These are phyloP conservation scores for Nicator chloris DNA, from an alignment of 2,113 vertebrate species.

Conservation along the genomic window DNA sequence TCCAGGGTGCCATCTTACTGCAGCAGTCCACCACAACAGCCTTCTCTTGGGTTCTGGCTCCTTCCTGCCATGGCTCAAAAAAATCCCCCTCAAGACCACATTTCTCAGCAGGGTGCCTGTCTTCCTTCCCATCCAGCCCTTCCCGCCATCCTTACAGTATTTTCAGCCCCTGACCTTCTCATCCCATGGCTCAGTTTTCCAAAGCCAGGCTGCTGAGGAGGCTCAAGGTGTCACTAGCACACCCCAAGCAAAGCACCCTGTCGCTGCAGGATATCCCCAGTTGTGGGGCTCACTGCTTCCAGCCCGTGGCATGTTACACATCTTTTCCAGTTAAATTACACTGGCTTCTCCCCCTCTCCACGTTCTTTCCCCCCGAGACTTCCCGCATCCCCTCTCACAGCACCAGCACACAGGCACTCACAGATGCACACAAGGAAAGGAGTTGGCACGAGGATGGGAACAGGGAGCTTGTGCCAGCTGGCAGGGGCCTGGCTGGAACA, in stretches of 20 bases:
- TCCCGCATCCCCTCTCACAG: accelerated
- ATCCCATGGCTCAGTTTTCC: accelerated
- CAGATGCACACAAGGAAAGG: accelerated
- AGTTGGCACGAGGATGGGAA: accelerated
- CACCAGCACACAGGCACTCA: accelerated
- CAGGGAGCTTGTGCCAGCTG: background rate
- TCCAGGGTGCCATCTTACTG: background rate
- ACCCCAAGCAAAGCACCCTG: background rate
- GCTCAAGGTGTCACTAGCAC: background rate
- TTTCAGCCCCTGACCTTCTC: background rate
- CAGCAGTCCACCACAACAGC: accelerated
- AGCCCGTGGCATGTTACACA: accelerated
- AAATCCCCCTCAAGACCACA: background rate
- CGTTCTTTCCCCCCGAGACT: accelerated
- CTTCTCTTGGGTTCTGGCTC: background rate
- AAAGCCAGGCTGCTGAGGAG: background rate
- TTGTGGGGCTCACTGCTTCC: accelerated
- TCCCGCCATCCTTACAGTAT: background rate
- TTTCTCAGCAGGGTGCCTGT: background rate
- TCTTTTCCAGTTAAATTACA: too few species aligned
- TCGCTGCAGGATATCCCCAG: accelerated
- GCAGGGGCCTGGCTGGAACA: background rate
- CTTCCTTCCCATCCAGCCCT: background rate
- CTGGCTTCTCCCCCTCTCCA: accelerated
- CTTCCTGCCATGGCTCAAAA: background rate